These are phyloP conservation scores for Nesometra sesokonis DNA, from an alignment of 35 echinoderm and acorn worm genomes.

Conservation along the genomic window DNA sequence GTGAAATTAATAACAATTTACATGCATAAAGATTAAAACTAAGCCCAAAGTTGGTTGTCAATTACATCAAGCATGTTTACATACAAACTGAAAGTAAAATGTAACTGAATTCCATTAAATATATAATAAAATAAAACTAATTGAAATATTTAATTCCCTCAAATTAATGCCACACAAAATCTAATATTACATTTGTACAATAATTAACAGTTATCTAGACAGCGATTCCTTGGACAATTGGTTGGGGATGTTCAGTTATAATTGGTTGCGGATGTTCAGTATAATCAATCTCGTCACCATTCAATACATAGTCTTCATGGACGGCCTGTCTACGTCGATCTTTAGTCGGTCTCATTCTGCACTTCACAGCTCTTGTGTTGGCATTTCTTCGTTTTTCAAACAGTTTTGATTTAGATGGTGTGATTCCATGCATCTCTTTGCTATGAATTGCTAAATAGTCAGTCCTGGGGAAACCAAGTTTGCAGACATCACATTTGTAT, in stretches of 20 bases:
- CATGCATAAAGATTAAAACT: background rate
- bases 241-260: background rate
- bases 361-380: conserved; percentile 66
- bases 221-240: too few relatives aligned
- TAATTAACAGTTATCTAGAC: too few relatives aligned
- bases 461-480: conserved; percentile 66
- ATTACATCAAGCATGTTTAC: background rate
- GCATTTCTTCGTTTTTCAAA: conserved; percentile 76
- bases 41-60: background rate
- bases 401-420: conserved; percentile 62
- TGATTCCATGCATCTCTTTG: conserved; percentile 74
- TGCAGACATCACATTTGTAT: conserved; percentile 84
- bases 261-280: background rate
- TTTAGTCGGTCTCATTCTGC: conserved; percentile 55
- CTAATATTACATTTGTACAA: background rate
- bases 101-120: background rate
- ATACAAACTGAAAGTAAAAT: background rate
- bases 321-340: conserved; percentile 42
- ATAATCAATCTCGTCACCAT: background rate
- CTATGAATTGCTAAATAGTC: conserved; percentile 95
- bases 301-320: conserved; percentile 5
- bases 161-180: background rate
- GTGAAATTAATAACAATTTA: background rate
- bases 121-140: background rate
- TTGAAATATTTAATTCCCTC: background rate